A percentile compares a stretch with the other conserved stretches of the same genome.
phyloP scores from a whole-genome alignment of 2,888 invertebrate species.

The Chrysolina oricalcia region DNA sequence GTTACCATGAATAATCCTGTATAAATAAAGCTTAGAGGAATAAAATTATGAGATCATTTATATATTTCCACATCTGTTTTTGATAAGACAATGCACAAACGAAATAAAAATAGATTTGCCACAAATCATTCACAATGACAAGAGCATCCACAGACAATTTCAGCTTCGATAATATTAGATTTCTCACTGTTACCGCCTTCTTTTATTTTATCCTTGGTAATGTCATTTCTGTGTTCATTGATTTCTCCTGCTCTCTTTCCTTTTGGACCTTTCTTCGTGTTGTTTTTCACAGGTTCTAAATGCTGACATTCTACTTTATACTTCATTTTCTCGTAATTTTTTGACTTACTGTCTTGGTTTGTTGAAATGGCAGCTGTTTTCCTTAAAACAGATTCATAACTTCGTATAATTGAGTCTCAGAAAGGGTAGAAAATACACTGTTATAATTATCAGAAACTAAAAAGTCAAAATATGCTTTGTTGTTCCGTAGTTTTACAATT shows the following conservation, averaged over 20 bases:
- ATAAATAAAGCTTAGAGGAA: neutral
- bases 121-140: slow-evolving; percentile 3
- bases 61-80: neutral
- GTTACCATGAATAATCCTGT: too few relatives aligned
- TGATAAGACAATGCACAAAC: neutral
- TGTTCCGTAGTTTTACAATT: too few relatives aligned
- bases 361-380: slow-evolving; percentile 4
- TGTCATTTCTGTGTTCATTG: neutral
- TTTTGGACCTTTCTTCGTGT: neutral
- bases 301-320: slow-evolving; percentile 52
- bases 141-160: slow-evolving; percentile 19
- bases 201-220: neutral
- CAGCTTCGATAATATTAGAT: slow-evolving; percentile 16
- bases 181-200: slow-evolving; percentile 7
- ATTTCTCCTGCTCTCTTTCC: neutral
- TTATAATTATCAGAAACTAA: neutral
- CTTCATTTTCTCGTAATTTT: slow-evolving; percentile 40
- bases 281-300: neutral
- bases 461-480: too few relatives aligned
- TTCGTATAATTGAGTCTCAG: neutral
- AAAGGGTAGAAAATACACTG: neutral
- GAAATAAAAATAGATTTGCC: neutral
- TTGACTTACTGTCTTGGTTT: slow-evolving; percentile 25
- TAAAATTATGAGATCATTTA: neutral
- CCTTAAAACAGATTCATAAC: slow-evolving; percentile 7